These are phyloP conservation scores for Engystomops pustulosus DNA, from an alignment of 2,113 vertebrate species.

Conservation along the genomic window DNA sequence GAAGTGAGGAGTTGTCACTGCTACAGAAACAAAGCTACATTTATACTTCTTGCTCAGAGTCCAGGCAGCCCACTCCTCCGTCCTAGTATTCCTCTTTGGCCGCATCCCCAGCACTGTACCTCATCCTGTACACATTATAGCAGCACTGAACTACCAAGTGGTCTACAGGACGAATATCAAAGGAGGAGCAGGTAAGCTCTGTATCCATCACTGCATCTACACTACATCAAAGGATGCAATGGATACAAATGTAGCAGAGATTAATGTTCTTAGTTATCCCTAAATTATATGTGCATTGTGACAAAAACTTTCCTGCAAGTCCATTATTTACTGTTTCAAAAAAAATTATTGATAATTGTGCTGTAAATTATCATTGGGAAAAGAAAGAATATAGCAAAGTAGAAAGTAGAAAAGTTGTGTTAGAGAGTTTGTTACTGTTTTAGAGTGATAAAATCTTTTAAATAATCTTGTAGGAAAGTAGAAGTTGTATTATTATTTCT, in stretches of 20 bases:
- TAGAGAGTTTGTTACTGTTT: no score
- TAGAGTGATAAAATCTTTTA: no score
- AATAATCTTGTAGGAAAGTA: no score
- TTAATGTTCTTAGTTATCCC: no score
- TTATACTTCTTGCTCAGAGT: slow-evolving; percentile 5
- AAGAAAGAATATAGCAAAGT: no score
- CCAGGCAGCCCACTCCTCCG: slow-evolving; percentile 12
- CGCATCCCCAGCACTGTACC: slow-evolving; percentile 20
- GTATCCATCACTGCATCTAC: background rate
- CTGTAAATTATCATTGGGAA: no score
- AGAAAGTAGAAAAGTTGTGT: no score
- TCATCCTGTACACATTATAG: slow-evolving; percentile 36
- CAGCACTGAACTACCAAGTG: slow-evolving; percentile 40
- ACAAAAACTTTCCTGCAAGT: background rate
- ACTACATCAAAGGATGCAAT: no score
- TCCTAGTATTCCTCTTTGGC: background rate
- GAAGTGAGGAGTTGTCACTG: slow-evolving; percentile 35
- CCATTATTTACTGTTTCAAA: no score
- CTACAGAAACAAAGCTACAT: slow-evolving; percentile 54
- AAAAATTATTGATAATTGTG: no score
- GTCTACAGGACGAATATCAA: background rate
- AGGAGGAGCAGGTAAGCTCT: slow-evolving; percentile 38
- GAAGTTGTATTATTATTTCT: no score
- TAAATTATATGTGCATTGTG: background rate
- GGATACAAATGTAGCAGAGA: no score